phyloP scores from a whole-genome alignment of 2,888 invertebrate species.

The Tachina fera region DNA sequence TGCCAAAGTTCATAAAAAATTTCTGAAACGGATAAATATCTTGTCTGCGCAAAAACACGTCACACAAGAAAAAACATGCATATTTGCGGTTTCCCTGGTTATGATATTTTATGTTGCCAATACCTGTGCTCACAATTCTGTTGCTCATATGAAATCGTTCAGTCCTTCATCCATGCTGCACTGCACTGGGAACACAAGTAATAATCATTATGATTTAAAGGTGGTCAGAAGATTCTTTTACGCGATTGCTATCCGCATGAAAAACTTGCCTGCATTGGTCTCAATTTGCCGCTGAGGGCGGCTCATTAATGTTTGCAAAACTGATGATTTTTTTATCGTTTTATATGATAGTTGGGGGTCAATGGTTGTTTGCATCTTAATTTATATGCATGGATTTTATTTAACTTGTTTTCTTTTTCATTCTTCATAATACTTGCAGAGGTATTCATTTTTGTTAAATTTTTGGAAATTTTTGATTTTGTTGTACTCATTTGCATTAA shows the following conservation, averaged over 20 bases:
- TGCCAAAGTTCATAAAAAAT: too few relatives aligned
- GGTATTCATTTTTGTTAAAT: conserved; percentile 39
- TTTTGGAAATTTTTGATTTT: conserved; percentile 4
- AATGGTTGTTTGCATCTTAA: conserved; percentile 27
- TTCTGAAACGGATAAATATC: too few relatives aligned
- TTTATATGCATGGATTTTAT: conserved; percentile 6
- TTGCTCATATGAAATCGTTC: conserved; percentile 10
- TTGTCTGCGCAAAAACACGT: too few relatives aligned
- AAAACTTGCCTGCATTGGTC: conserved; percentile 57
- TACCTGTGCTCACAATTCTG: too few relatives aligned
- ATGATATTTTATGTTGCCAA: conserved; percentile 22
- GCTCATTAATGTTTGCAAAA: neutral
- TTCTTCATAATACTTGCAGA: conserved; percentile 37
- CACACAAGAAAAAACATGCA: too few relatives aligned
- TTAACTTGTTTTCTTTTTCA: neutral
- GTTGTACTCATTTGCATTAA: conserved; percentile 10
- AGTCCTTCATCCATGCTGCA: neutral
- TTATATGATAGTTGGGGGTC: conserved; percentile 23
- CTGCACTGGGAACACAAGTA: neutral
- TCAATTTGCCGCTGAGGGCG: conserved; percentile 21
- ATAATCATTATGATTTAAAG: conserved; percentile 28
- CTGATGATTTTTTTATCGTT: conserved; percentile 5
- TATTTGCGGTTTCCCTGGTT: too few relatives aligned
- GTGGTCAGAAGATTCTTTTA: conserved; percentile 48
- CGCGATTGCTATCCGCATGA: conserved; percentile 54